Evolutionary conservation across 2,113 vertebrate genomes (phyloP), one percentile per base, ranked within the genome.

Genomic region (Trichechus manatus): DNA sequence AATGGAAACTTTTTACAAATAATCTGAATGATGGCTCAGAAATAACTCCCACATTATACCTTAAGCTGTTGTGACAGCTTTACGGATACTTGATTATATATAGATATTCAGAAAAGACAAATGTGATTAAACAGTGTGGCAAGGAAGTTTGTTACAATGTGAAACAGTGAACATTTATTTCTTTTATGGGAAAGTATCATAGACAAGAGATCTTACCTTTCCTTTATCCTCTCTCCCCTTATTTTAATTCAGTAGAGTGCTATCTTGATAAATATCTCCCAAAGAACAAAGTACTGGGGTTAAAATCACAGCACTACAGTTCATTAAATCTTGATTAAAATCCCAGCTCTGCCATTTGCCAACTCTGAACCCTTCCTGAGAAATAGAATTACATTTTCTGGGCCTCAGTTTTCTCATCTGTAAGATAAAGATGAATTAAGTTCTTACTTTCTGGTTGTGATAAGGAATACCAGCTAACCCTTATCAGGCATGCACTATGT

Each of bases 341-440:
- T 88, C 22, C n/a, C 9, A 59, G 36, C 13, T 59, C 36, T 39
- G 10, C 23, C 64, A 86, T 42, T 91, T 88, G n/a, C 39, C 53
- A 84, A 84, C 25, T 77, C 1, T 80, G 63, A 87, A 29, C 56
- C 29, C 20, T 36, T 90, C 1, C 22, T 77, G 22, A 93, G 77
- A 95, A 85, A 59, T 61, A 31, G 29, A 31, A 59, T 75, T 56
- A 77, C 91, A 1, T 96, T 93, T 94, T 83, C 15, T 59, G 29
- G 87, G 53, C 50, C 9, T 83, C 25, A 64, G 10, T 64, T 84
- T 47, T 47, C 47, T 9, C 7, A 47, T 47, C 47, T 47, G 47
- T 47, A 47, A 10, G 47, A 47, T 47, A 66, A 89, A 74, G 19
- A 63, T n/a, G 31, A 68, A 53, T 70, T 86, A 89, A 53, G 27